Evolutionary conservation across 2,797 vertebrate genomes (phyloP).

Genomic region (Euphonia xanthogaster): DNA sequence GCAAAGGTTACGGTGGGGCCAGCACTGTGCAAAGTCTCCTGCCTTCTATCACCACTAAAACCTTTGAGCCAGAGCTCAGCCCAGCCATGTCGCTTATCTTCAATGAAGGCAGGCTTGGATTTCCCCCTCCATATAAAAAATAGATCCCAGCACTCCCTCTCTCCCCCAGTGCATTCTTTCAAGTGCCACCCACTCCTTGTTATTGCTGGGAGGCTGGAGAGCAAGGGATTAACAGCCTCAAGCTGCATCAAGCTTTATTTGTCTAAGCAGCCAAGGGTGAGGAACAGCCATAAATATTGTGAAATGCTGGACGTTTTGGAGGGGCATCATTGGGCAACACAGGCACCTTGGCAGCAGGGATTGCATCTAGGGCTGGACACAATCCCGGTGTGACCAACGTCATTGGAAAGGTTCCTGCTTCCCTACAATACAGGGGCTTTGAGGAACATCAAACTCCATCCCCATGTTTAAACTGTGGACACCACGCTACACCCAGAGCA

Average conservation of each 20-base stretch:
- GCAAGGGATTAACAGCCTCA: conserved; percentile 37
- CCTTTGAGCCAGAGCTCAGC: conserved; percentile 1
- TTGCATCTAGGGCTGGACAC: neutral
- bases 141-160: neutral
- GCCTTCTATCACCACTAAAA: conserved; percentile 25
- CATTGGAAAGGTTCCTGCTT: neutral
- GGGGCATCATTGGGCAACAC: rapidly evolving
- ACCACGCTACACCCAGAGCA: neutral
- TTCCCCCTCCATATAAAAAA: neutral
- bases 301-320: neutral
- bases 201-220: conserved; percentile 33
- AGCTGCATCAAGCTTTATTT: conserved; percentile 62
- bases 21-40: neutral
- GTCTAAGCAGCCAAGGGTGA: conserved; percentile 53
- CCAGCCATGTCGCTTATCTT: neutral
- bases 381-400: rapidly evolving
- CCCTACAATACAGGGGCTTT: neutral
- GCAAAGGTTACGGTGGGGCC: conserved; percentile 48
- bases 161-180: conserved; percentile 15
- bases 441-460: neutral
- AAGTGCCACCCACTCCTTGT: conserved; percentile 62
- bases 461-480: neutral
- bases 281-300: conserved; percentile 41
- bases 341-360: neutral
- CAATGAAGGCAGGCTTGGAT: conserved; percentile 1